Evolutionary conservation across 2,797 vertebrate genomes (phyloP).

Genomic region (Rachycentron canadum): DNA sequence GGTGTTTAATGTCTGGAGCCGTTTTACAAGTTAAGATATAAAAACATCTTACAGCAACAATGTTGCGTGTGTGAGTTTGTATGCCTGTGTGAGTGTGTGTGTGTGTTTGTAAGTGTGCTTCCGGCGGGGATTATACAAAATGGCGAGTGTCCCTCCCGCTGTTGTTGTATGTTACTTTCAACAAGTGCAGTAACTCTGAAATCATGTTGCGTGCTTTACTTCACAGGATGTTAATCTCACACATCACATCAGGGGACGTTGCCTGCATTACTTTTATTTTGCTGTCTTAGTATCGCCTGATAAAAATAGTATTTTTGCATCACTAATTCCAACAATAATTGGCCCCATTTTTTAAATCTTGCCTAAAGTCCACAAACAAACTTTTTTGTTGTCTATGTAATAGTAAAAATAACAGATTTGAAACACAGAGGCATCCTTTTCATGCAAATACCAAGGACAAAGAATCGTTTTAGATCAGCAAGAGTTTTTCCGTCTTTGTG

Average conservation of each 20-base stretch:
- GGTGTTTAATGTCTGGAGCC: slow-evolving; percentile 58
- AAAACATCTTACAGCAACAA: slow-evolving; percentile 38
- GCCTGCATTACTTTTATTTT: background rate
- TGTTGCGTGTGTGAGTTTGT: slow-evolving; percentile 20
- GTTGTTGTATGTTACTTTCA: slow-evolving; percentile 27
- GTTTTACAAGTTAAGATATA: slow-evolving; percentile 42
- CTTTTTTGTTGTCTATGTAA: slow-evolving; percentile 9
- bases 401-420: slow-evolving; percentile 35
- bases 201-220: slow-evolving; percentile 9
- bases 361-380: background rate
- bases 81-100: slow-evolving; percentile 17
- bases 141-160: background rate
- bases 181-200: slow-evolving; percentile 12
- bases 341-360: background rate
- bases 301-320: slow-evolving; percentile 15
- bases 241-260: background rate
- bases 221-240: slow-evolving; percentile 1
- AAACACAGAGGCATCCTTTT: slow-evolving; percentile 39
- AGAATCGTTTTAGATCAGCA: slow-evolving; percentile 41
- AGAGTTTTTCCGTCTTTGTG: slow-evolving; percentile 30
- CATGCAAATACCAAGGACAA: slow-evolving; percentile 21
- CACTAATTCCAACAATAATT: slow-evolving; percentile 38
- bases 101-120: slow-evolving; percentile 4
- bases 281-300: background rate
- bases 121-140: slow-evolving; percentile 12